phyloP scores from a whole-genome alignment of 2,888 invertebrate species.

The Erebia aethiops region DNA sequence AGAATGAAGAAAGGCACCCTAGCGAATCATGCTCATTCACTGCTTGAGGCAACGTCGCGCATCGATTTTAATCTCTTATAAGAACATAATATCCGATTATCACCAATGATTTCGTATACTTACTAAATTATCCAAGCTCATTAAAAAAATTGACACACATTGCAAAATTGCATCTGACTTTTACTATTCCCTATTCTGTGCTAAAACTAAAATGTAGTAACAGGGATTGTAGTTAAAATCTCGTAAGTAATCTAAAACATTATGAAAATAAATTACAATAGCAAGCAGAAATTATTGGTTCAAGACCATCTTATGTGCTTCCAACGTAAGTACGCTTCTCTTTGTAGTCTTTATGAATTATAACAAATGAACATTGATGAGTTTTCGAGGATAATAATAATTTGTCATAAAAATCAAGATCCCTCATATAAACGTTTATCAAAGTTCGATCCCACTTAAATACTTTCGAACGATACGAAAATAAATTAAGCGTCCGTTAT shows the following conservation, averaged over 20 bases:
- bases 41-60: constrained; percentile 57
- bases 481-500: constrained; percentile 64
- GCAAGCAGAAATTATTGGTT: no score
- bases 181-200: no score
- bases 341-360: neutral
- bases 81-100: constrained; percentile 51
- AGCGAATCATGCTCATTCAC: constrained; percentile 50
- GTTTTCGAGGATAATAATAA: neutral
- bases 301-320: no score
- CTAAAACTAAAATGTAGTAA: no score
- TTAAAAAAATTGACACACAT: no score
- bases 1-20: constrained; percentile 52
- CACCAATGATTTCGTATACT: neutral
- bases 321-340: neutral
- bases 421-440: constrained; percentile 2
- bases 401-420: constrained; percentile 7
- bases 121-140: no score
- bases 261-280: no score
- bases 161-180: no score
- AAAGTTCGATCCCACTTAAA: constrained; percentile 22
- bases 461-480: constrained; percentile 27
- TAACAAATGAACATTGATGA: neutral
- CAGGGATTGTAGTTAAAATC: no score
- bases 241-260: no score
- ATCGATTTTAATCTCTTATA: constrained; percentile 58